Evolutionary conservation across 92 coral and sea anemone genomes (phyloP).

Genomic region (Actinostola sp.): DNA sequence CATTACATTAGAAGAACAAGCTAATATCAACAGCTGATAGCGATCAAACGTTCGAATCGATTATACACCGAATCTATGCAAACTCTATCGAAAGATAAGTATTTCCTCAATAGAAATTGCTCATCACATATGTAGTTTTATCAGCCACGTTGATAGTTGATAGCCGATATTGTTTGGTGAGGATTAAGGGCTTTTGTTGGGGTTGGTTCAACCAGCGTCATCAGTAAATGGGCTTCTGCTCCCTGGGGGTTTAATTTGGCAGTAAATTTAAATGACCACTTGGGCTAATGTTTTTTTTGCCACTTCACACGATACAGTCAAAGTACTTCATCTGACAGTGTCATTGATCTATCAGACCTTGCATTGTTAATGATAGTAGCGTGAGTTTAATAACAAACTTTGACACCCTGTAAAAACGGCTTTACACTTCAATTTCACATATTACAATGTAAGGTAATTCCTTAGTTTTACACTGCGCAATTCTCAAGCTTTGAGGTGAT

Average conservation of each 20-base stretch:
- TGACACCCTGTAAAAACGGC: too few species aligned
- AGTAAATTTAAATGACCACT: slow-evolving; percentile 11
- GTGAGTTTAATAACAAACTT: too few species aligned
- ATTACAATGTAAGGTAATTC: too few species aligned
- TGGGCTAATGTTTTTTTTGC: not conserved
- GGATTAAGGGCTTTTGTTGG: not conserved
- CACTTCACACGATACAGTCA: not conserved
- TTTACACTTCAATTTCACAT: too few species aligned
- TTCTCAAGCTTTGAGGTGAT: too few species aligned
- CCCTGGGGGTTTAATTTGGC: not conserved
- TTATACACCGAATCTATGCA: too few species aligned
- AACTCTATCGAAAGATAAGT: too few species aligned
- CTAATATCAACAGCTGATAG: not conserved
- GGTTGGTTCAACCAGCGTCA: not conserved
- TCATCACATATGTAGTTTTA: not conserved
- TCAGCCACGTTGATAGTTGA: not conserved
- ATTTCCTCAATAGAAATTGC: too few species aligned
- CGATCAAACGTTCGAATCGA: not conserved
- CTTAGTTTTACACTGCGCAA: too few species aligned
- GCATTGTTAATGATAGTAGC: too few species aligned
- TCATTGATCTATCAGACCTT: too few species aligned
- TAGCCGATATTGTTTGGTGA: not conserved
- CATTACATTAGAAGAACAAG: not conserved
- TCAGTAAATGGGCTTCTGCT: not conserved
- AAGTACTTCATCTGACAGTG: not conserved